Percentiles rank a stretch among this genome's conserved stretches.
Evolutionary conservation across 2,888 invertebrate genomes (phyloP).

Genomic region (Fabriciana adippe): DNA sequence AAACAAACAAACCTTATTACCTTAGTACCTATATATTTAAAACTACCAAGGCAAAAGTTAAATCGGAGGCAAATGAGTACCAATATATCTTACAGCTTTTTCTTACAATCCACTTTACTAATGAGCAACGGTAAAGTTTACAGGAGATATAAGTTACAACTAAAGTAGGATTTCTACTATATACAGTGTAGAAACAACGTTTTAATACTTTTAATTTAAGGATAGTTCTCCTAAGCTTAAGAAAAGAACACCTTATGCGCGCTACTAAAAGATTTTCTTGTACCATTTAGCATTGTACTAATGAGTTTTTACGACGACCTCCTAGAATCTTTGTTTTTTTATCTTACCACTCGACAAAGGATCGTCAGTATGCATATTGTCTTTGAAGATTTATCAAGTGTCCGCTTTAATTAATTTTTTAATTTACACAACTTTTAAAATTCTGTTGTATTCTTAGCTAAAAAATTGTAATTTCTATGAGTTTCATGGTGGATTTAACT

Average conservation of each 20-base stretch:
- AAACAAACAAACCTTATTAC: too few relatives aligned
- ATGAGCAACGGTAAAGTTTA: too few relatives aligned
- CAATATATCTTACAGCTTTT: too few relatives aligned
- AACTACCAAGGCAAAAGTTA: too few relatives aligned
- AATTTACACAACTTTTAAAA: neutral
- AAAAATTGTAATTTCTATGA: too few relatives aligned
- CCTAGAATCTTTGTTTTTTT: constrained; percentile 11
- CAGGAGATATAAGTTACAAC: too few relatives aligned
- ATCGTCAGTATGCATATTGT: constrained; percentile 21
- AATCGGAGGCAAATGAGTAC: too few relatives aligned
- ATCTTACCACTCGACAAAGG: constrained; percentile 27
- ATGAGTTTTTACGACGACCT: constrained; percentile 21
- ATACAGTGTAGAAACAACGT: neutral
- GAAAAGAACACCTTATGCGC: constrained; percentile 2
- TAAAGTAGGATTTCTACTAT: neutral
- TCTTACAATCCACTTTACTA: too few relatives aligned
- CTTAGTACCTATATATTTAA: too few relatives aligned
- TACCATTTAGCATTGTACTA: constrained; percentile 12
- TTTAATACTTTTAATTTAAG: constrained; percentile 1
- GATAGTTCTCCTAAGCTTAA: neutral
- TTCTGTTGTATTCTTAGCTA: neutral
- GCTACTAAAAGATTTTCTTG: neutral
- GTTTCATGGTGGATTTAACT: too few relatives aligned
- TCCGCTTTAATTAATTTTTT: constrained; percentile 28
- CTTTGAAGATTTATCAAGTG: constrained; percentile 29